A percentile compares a stretch with the other conserved stretches of the same genome.
phyloP scores from a whole-genome alignment of 2,113 vertebrate genomes.

The Hassar affinis region DNA sequence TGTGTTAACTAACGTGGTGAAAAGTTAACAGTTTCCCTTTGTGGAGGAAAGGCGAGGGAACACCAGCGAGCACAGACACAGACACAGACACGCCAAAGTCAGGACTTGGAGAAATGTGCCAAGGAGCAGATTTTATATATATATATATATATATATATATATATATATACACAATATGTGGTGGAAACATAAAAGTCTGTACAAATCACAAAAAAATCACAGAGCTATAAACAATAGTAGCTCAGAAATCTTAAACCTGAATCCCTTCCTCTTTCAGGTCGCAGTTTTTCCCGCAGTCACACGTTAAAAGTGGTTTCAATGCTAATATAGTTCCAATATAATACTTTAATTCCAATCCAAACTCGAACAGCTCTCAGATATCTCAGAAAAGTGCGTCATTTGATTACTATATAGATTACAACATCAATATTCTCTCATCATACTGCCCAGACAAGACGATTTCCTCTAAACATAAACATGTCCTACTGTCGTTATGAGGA shows the following conservation, averaged over 20 bases:
- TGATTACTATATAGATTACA: too few species aligned
- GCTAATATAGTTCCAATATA: neutral
- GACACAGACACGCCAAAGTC: conserved; percentile 8
- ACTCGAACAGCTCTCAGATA: too few species aligned
- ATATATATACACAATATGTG: neutral
- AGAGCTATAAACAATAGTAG: neutral
- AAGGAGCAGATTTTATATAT: neutral
- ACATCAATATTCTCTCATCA: too few species aligned
- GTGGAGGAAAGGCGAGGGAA: conserved; percentile 35
- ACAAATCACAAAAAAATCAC: too few species aligned
- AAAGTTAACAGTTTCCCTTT: conserved; percentile 51
- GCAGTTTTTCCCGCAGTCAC: neutral
- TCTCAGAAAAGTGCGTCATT: too few species aligned
- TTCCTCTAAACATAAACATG: neutral
- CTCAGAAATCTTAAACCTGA: neutral
- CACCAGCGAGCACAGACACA: neutral
- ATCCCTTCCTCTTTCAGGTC: neutral
- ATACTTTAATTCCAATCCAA: neutral
- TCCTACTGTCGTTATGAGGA: neutral
- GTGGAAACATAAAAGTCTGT: neutral
- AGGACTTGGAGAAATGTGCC: conserved; percentile 33
- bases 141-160: neutral
- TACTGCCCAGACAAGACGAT: neutral
- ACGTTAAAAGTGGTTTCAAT: neutral
- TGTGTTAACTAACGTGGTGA: conserved; percentile 52